Evolutionary conservation across 92 coral and sea anemone species (phyloP), one percentile per base, ranked within the genome.

Genomic region (Palythoa grandis): DNA sequence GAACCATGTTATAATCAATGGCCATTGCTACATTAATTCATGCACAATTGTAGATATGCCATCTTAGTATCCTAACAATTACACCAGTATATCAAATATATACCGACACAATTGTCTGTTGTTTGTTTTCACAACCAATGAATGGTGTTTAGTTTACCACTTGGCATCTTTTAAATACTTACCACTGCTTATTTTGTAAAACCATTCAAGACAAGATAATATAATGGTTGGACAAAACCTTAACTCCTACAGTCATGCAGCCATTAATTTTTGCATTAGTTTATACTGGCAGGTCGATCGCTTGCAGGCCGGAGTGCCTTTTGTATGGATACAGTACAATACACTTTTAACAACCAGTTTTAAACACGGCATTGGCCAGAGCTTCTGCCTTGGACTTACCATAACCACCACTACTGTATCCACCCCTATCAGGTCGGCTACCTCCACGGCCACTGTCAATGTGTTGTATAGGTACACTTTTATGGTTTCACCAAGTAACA

Each of bases 351-450:
- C 4, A 43, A 80, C 85, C 85, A 79, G 85, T 54, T 80, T 80
- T 80, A 80, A 80, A 80, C 85, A 80, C 60, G 85, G 85, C 85
- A 80, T 80, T 47, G 74, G 85, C 85, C 56, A 65, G 58, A 80
- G 85, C 85, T 48, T 80, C 85, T 80, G 75, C 85, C 85, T 80
- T 76, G 23, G 85, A 80, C 85, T 80, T 80, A 80, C 85, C 85
- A 80, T 80, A 67, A 80, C 85, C 85, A 80, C 85, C 85, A 80
- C 85, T 80, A 80, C 85, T 80, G 85, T 67, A 80, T 80, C 85
- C 85, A 80, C 85, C 85, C 85, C 74, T 66, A 65, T 80, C 85
- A 80, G 85, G 85, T 80, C 85, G 56, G 85, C 85, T 80, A 65
- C 72, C 85, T 47, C 85, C 72, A 8, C 74, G 85, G 85, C 74